These are phyloP conservation scores for Ophiothrix spiculata DNA, from an alignment of 35 echinoderm and acorn worm species.

Conservation along the genomic window DNA sequence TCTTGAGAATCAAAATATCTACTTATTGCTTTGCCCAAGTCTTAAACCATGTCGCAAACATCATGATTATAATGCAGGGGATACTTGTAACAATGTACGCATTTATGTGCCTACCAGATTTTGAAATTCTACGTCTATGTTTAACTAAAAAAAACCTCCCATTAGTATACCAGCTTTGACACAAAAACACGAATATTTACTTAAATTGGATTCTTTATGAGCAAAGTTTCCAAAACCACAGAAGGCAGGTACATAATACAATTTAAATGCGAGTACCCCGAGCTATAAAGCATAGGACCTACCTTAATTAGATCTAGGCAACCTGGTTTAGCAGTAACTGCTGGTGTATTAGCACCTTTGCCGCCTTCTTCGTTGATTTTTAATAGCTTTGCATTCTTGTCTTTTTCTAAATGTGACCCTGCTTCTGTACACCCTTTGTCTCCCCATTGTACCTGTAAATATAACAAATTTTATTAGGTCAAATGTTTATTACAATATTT, in stretches of 20 bases:
- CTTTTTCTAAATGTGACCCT: conserved; percentile 88
- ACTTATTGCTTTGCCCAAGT: no score
- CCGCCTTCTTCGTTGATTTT: conserved; percentile 46
- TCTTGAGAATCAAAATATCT: no score
- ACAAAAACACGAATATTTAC: background rate
- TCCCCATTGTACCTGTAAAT: conserved; percentile 86
- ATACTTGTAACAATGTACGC: no score
- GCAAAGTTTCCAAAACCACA: background rate
- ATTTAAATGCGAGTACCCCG: background rate
- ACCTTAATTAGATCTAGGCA: conserved; percentile 64
- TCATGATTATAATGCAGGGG: no score
- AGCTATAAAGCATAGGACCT: background rate
- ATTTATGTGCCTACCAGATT: no score
- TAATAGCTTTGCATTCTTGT: conserved; percentile 71
- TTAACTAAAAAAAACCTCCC: background rate
- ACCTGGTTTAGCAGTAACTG: background rate
- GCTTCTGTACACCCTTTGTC: conserved; percentile 87
- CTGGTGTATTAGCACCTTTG: background rate
- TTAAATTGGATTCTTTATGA: background rate
- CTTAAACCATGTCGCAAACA: no score
- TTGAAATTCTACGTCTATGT: background rate
- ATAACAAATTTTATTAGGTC: background rate
- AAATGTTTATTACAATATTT: background rate
- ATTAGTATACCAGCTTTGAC: no score
- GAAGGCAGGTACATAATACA: background rate